Percentiles rank a stretch among this genome's conserved stretches.
phyloP scores from a whole-genome alignment of 2,113 vertebrate species.

The Gallinago paraguaiae region DNA sequence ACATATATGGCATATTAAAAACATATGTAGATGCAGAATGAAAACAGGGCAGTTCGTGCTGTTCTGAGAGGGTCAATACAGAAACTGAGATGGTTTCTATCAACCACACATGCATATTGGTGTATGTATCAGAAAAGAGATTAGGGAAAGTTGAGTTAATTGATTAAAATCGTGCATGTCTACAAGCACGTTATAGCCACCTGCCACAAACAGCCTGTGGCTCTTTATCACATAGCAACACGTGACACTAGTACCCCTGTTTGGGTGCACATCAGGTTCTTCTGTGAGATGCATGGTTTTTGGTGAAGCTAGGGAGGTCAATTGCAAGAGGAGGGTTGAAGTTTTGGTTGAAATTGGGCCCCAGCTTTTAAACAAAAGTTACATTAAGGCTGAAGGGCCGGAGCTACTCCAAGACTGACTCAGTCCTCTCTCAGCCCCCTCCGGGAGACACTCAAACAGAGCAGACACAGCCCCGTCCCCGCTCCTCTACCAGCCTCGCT shows the following conservation, averaged over 20 bases:
- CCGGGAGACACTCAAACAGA: fast-evolving
- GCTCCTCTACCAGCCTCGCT: background rate
- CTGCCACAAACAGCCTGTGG: background rate
- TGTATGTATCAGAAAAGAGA: background rate
- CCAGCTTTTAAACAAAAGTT: background rate
- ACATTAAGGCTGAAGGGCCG: background rate
- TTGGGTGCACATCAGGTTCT: background rate
- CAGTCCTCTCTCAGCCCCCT: background rate
- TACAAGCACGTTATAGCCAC: background rate
- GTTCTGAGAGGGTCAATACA: background rate
- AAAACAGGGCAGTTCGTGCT: background rate
- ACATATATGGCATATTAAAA: background rate
- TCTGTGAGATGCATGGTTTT: background rate
- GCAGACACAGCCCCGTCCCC: background rate
- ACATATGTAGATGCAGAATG: background rate
- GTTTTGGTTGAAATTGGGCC: background rate
- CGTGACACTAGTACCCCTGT: fast-evolving
- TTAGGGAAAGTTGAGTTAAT: background rate
- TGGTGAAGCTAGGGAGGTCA: background rate
- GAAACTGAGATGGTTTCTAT: background rate
- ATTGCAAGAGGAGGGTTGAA: fast-evolving
- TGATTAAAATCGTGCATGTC: background rate
- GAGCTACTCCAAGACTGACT: background rate
- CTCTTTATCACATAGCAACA: background rate
- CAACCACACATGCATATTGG: background rate